These are phyloP conservation scores for Sebastes aleutianus DNA, from an alignment of 2,797 vertebrate species.

Conservation along the genomic window DNA sequence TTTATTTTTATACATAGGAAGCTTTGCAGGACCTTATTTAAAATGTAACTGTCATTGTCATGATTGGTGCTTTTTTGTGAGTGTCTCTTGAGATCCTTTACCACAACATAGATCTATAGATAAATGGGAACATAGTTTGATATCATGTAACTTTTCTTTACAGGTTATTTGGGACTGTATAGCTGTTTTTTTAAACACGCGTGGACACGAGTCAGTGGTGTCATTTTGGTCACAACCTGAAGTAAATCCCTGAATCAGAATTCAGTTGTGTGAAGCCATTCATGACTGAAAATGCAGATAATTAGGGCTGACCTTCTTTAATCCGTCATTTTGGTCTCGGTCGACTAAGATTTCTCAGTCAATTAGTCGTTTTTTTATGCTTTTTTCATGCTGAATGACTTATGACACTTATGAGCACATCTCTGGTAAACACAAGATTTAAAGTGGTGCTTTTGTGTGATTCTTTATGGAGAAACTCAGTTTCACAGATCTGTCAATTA, in stretches of 20 bases:
- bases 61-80: background rate
- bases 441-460: too few species aligned
- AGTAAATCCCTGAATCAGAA: background rate
- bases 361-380: too few species aligned
- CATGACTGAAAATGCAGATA: background rate
- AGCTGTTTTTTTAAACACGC: background rate
- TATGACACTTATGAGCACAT: too few species aligned
- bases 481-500: too few species aligned
- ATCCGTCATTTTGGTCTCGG: too few species aligned
- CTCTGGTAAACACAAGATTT: too few species aligned
- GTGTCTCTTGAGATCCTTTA: background rate
- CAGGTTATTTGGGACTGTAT: background rate
- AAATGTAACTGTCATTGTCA: background rate
- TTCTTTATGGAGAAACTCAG: too few species aligned
- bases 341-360: too few species aligned
- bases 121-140: background rate
- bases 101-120: background rate
- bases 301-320: rapidly evolving
- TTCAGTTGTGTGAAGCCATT: background rate
- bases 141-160: background rate
- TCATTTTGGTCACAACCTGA: too few species aligned
- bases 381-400: too few species aligned
- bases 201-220: too few species aligned
- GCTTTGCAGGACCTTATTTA: background rate
- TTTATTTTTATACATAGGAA: background rate